Evolutionary conservation across 2,888 invertebrate genomes (phyloP).

Genomic region (Opisthograptis luteolata): DNA sequence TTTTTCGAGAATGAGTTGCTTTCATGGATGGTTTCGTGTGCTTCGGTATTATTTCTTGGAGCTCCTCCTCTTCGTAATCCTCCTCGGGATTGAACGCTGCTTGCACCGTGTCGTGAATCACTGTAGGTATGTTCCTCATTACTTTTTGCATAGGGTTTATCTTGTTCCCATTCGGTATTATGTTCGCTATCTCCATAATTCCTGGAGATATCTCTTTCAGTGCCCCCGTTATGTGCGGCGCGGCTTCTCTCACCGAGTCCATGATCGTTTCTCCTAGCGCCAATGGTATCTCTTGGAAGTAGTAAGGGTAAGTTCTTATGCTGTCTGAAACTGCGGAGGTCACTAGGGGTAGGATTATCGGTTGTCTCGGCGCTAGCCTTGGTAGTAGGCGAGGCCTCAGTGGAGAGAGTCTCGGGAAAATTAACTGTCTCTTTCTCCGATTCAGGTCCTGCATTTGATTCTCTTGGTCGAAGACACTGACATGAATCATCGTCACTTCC

Average conservation of each 20-base stretch:
- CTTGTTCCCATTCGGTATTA: conserved; percentile 64
- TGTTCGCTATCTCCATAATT: conserved; percentile 74
- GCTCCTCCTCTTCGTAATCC: conserved; percentile 46
- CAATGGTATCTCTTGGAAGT: conserved; percentile 78
- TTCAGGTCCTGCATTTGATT: conserved; percentile 27
- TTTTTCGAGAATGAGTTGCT: conserved; percentile 17
- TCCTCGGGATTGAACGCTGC: conserved; percentile 60
- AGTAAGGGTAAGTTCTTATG: conserved; percentile 77
- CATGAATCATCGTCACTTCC: conserved; percentile 45
- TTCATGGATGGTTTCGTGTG: conserved; percentile 44
- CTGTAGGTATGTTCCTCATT: conserved; percentile 69
- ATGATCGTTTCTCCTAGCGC: conserved; percentile 76
- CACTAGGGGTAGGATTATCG: conserved; percentile 70
- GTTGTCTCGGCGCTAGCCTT: conserved; percentile 65
- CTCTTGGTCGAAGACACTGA: conserved; percentile 43
- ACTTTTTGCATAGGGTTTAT: conserved; percentile 63
- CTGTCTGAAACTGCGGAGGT: conserved; percentile 74
- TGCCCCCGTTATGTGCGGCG: conserved; percentile 75
- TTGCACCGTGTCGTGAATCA: conserved; percentile 74
- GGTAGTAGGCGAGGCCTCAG: conserved; percentile 57
- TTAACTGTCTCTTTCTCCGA: conserved; percentile 68
- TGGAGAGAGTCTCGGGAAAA: conserved; percentile 61
- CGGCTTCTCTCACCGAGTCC: conserved; percentile 74
- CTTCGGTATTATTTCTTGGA: conserved; percentile 50
- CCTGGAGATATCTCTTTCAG: conserved; percentile 77